Evolutionary conservation across 2,113 vertebrate species (phyloP).

Genomic region (Bolborhynchus lineola): DNA sequence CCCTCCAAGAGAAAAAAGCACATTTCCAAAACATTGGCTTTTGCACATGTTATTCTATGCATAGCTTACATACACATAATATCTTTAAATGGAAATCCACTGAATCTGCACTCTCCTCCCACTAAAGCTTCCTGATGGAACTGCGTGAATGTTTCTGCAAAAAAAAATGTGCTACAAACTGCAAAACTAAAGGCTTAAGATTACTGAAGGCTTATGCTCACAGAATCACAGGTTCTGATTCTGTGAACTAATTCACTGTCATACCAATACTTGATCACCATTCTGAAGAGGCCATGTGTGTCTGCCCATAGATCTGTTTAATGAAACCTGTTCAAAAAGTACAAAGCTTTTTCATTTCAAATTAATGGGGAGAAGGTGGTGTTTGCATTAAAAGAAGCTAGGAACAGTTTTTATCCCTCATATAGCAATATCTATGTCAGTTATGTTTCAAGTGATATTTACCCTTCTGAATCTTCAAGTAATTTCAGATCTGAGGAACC

Average conservation of each 20-base stretch:
- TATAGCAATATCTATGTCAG: not conserved
- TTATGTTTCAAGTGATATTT: not conserved
- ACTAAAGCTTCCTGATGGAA: not conserved
- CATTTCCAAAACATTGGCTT: not conserved
- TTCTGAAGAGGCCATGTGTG: not conserved
- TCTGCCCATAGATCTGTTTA: not conserved
- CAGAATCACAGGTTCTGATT: not conserved
- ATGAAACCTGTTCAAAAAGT: not conserved
- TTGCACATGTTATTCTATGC: not conserved
- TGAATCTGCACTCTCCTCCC: not conserved
- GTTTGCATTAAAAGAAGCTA: not conserved
- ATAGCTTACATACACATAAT: not conserved
- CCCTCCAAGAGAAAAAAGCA: not conserved
- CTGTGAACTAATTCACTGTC: not conserved
- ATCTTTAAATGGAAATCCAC: not conserved
- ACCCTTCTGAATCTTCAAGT: not conserved
- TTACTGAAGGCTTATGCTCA: not conserved
- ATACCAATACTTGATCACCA: not conserved
- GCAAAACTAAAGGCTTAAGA: not conserved
- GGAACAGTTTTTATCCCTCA: not conserved
- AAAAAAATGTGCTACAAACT: not conserved
- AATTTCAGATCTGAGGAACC: not conserved
- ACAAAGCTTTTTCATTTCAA: not conserved
- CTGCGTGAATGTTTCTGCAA: not conserved
- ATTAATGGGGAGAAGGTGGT: not conserved